Conservation (phyloP, 2,113 vertebrate genomes). For the Rallus limicola region DNA sequence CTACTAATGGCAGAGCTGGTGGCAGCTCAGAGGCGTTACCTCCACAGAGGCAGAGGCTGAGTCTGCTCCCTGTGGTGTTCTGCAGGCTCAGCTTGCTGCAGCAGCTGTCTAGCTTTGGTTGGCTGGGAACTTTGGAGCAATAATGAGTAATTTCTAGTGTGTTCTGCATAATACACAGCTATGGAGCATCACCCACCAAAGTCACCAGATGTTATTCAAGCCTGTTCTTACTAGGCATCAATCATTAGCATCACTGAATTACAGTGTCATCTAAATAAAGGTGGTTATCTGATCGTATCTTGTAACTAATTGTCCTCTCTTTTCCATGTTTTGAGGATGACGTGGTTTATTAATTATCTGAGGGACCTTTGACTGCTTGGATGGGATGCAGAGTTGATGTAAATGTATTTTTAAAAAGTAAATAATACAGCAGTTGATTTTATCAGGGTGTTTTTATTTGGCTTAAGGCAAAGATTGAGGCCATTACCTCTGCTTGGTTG, state of each 20-base stretch:
- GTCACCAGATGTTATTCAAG: neutral
- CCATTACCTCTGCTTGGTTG: neutral
- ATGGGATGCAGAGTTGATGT: neutral
- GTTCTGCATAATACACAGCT: neutral
- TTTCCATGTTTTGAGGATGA: neutral
- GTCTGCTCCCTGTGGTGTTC: neutral
- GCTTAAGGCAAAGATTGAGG: neutral
- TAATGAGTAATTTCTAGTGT: neutral
- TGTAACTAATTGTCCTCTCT: neutral
- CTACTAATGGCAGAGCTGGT: neutral
- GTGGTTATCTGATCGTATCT: neutral
- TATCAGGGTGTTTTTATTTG: neutral
- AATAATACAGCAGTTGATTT: neutral
- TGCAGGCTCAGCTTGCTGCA: neutral
- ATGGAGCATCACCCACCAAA: neutral
- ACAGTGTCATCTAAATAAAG: neutral
- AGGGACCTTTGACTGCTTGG: neutral
- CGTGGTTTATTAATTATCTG: neutral
- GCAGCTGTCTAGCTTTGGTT: neutral
- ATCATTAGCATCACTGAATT: neutral
- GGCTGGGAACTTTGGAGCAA: neutral
- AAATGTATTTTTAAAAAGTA: neutral
- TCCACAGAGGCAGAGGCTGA: neutral
- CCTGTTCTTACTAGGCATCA: neutral
- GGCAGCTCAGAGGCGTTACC: neutral